These are phyloP conservation scores for Remorina albescens DNA, from an alignment of 2,797 vertebrate genomes.

Conservation along the genomic window DNA sequence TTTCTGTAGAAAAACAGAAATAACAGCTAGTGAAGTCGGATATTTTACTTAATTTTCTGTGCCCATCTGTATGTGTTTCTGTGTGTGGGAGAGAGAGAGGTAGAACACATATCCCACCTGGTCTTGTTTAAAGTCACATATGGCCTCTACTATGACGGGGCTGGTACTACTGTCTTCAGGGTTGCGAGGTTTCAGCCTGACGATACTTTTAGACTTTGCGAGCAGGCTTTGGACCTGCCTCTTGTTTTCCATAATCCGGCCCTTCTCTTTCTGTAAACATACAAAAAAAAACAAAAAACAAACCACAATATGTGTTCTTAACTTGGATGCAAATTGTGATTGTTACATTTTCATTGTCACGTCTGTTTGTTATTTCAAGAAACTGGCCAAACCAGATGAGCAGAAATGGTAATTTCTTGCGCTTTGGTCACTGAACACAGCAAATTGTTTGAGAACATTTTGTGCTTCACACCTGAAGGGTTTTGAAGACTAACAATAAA, in stretches of 20 bases:
- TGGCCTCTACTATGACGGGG: constrained; percentile 90
- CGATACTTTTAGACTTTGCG: constrained; percentile 93
- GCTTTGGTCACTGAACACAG: neutral
- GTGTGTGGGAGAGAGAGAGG: neutral
- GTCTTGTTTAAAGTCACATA: constrained; percentile 98
- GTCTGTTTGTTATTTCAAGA: neutral
- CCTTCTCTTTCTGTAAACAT: constrained; percentile 88
- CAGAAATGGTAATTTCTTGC: constrained; percentile 1
- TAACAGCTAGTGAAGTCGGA: neutral
- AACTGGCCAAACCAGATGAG: constrained; percentile 15
- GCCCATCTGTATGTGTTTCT: neutral
- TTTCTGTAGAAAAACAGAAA: constrained; percentile 82
- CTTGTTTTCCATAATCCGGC: constrained; percentile 92
- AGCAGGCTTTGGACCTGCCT: constrained; percentile 94
- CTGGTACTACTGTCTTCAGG: constrained; percentile 89
- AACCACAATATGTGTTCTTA: neutral
- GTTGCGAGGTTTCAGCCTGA: constrained; percentile 93
- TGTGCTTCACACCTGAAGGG: constrained; percentile 1
- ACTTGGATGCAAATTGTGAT: neutral
- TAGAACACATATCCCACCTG: constrained; percentile 84
- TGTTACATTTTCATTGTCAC: constrained; percentile 1
- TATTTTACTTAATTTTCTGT: neutral
- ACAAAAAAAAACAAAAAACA: constrained; percentile 15
- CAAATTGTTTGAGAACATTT: neutral
- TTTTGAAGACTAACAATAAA: neutral